Base-by-base conservation (phyloP, 2,113 vertebrate genomes). In the Heterotilapia buettikoferi region DNA sequence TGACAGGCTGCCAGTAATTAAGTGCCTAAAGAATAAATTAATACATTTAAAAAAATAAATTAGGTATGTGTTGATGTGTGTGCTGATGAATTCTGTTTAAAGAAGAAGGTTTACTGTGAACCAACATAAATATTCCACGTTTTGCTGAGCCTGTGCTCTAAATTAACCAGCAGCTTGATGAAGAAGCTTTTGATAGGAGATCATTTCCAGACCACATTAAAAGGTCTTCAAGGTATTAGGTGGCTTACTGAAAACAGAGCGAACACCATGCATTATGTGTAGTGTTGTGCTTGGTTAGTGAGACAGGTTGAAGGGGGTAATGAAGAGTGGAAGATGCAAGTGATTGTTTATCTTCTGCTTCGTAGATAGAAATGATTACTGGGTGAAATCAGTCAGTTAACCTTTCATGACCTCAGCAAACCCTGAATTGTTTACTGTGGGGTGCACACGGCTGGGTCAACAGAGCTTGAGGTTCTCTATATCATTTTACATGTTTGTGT, bases 291-390 rank as follows among this genome's bases (percentile, higher is more conserved):
- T 61, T 29, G 9, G 29, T 29, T 61, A 9, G 71, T 50, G 24
- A 1, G 71, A 29, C 24, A 50, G 24, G 53, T 84, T 85, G 40
- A 83, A 36, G 84, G 3, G 9, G 26, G 57, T 86, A 88, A 93
- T 84, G 88, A 91, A 89, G 43, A 47, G 52, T 6, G 29, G 14
- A 36, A 80, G 73, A 88, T 85, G 86, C 83, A 31, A 29, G 59
- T 87, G 88, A 92, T 85, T 90, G 83, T 91, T 93, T 90, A 66
- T 93, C 92, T 68, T 84, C 66, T 71, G 93, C 86, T 59, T 87
- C 85, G 84, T 91, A 88, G 86, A 84, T 45, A 88, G 76, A 18
- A 80, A 82, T 43, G 18, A 93, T 86, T n/a, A 56, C 21, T 59
- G 78, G 31, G 38, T 3, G 16, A 43, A 87, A 89, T 90, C 88